Base-by-base conservation (phyloP, 30 jellyfish, hydroid and myxozoan species). In the Mastigias papua region DNA sequence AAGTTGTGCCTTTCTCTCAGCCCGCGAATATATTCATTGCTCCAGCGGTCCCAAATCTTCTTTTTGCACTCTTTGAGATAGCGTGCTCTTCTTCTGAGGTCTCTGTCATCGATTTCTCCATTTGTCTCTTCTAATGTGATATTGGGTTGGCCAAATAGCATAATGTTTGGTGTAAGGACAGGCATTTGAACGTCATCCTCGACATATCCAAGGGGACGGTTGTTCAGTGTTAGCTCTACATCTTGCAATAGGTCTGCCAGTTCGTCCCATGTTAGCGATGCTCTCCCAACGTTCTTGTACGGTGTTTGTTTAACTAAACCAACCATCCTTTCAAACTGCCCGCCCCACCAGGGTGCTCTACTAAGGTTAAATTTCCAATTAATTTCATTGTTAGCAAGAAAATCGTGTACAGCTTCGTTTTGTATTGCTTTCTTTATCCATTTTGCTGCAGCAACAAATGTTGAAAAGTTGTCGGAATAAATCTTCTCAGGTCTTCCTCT, bases 281-380 rank as follows among this genome's bases (percentile, higher is more conserved):
- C 70, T 64, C 0, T 82, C 35, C 97, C 97, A 54, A 91, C 60
- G 5, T 46, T 82, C 71, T 91, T 91, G 70, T 65, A 91, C 70
- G 84, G 35, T 28, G 92, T 71, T 34, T 82, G n/a, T n/a, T n/a
- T n/a, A n/a, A n/a, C n/a, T n/a, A n/a, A n/a, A n/a, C n/a, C n/a
- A n/a, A n/a, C n/a, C n/a, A n/a, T n/a, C n/a, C n/a, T n/a, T n/a
- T n/a, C n/a, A n/a, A n/a, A n/a, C n/a, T n/a, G n/a, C n/a, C 92
- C 76, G 72, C 97, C 97, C 97, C 97, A 90, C 95, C 97, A 90
- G 25, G 95, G 88, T 21, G 95, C 97, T 30, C 95, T 32, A 80
- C 95, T 83, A 1, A 90, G 84, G 63, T 90, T 90, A 89, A 90
- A 90, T 76, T 90, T 91, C 92, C 95, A 83, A n/a, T 19, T 62